Conservation (phyloP, 2,797 vertebrate species). For the Pristis pectinata region DNA sequence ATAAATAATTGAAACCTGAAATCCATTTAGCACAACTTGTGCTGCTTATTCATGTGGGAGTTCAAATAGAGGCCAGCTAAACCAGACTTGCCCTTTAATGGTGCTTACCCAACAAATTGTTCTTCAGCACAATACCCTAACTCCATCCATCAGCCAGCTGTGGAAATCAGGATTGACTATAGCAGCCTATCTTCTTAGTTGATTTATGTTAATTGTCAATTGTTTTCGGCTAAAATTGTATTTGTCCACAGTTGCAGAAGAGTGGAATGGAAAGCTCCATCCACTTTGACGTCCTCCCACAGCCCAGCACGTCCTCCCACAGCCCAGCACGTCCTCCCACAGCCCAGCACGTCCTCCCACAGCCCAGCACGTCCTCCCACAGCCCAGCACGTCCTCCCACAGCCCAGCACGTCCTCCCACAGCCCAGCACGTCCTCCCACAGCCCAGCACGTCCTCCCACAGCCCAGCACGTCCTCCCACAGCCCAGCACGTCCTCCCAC, state of each 20-base stretch:
- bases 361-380: too few species aligned
- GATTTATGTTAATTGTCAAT: not conserved
- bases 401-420: too few species aligned
- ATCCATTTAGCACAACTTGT: not conserved
- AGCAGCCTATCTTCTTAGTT: not conserved
- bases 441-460: too few species aligned
- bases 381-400: too few species aligned
- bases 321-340: too few species aligned
- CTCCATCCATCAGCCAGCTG: slow-evolving; percentile 3
- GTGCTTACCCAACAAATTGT: not conserved
- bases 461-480: too few species aligned
- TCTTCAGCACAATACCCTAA: not conserved
- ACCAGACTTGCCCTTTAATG: not conserved
- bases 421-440: too few species aligned
- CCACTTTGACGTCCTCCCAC: too few species aligned
- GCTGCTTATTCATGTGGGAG: slow-evolving; percentile 24
- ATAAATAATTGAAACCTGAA: slow-evolving; percentile 26
- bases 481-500: too few species aligned
- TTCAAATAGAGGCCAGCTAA: slow-evolving; percentile 26
- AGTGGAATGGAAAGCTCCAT: not conserved
- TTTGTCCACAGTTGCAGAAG: not conserved
- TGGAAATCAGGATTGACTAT: not conserved
- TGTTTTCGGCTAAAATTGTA: not conserved
- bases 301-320: too few species aligned
- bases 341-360: too few species aligned